phyloP scores from a whole-genome alignment of 2,888 invertebrate genomes.

The Drosophila sordidula region DNA sequence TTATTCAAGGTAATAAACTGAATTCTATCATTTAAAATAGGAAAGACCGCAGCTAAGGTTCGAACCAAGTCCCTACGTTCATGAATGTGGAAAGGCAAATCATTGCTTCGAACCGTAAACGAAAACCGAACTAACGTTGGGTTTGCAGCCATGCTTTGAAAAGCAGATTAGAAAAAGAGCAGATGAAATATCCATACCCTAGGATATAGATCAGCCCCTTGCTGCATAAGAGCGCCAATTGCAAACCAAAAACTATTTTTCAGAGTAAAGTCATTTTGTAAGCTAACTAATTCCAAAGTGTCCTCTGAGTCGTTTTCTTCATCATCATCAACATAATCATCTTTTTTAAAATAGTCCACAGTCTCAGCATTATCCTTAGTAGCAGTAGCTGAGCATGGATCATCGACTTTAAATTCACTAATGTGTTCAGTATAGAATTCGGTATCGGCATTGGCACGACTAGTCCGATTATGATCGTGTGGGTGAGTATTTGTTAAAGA shows the following conservation, averaged over 20 bases:
- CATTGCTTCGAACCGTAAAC: too few species aligned
- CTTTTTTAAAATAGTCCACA: not conserved
- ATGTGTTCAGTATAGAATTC: not conserved
- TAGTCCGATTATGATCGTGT: not conserved
- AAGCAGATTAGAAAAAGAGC: not conserved
- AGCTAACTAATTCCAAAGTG: constrained; percentile 77
- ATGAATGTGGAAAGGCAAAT: too few species aligned
- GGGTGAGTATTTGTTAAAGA: constrained; percentile 8
- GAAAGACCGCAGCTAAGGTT: too few species aligned
- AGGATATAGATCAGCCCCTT: constrained; percentile 96
- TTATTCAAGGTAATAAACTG: too few species aligned
- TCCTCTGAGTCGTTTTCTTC: constrained; percentile 51
- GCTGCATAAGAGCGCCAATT: constrained; percentile 97
- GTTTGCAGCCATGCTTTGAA: not conserved
- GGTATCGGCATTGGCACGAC: constrained; percentile 2
- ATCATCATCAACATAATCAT: constrained; percentile 19
- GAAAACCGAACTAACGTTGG: too few species aligned
- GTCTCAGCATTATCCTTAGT: constrained; percentile 9
- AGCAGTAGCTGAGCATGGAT: not conserved
- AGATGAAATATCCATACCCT: constrained; percentile 87
- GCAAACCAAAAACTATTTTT: constrained; percentile 98
- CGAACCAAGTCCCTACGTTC: too few species aligned
- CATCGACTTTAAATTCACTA: not conserved
- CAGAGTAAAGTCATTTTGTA: constrained; percentile 93
- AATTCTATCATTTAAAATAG: too few species aligned